phyloP scores from a whole-genome alignment of 1,140 invertebrate genomes.

The Microplitis demolitor region DNA sequence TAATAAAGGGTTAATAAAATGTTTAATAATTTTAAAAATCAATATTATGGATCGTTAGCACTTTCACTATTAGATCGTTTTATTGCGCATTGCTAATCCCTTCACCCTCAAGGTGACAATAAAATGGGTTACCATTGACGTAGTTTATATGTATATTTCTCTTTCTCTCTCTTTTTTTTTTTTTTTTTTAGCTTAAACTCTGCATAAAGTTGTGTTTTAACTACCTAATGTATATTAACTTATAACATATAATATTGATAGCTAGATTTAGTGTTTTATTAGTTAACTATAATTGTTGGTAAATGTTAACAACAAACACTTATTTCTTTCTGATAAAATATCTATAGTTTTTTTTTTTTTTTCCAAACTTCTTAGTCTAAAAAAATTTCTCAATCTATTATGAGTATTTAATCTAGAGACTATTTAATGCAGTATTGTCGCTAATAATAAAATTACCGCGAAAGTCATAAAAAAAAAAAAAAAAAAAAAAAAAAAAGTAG shows the following conservation, averaged over 20 bases:
- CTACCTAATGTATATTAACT: neutral
- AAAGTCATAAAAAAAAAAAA: neutral
- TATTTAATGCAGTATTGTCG: too few relatives aligned
- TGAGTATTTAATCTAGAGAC: too few relatives aligned
- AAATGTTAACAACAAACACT: too few relatives aligned
- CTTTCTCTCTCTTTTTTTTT: neutral
- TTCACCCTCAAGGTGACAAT: conserved; percentile 38
- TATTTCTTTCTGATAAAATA: too few relatives aligned
- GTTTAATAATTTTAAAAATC: neutral
- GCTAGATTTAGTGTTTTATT: too few relatives aligned
- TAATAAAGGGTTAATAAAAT: conserved; percentile 2
- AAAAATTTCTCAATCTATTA: too few relatives aligned
- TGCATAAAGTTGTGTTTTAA: neutral
- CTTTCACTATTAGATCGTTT: conserved; percentile 26
- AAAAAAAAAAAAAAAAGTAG: neutral
- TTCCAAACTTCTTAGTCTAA: too few relatives aligned
- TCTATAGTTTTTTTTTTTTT: too few relatives aligned
- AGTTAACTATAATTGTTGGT: too few relatives aligned
- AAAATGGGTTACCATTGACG: conserved; percentile 36
- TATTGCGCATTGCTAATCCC: conserved; percentile 27
- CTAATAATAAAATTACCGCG: too few relatives aligned
- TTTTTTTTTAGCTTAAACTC: neutral
- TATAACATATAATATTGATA: too few relatives aligned
- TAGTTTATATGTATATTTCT: conserved; percentile 11
- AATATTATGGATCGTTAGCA: neutral